Evolutionary conservation across 30 jellyfish, hydroid and myxozoan species (phyloP).

Genomic region (Turritopsis rubra): DNA sequence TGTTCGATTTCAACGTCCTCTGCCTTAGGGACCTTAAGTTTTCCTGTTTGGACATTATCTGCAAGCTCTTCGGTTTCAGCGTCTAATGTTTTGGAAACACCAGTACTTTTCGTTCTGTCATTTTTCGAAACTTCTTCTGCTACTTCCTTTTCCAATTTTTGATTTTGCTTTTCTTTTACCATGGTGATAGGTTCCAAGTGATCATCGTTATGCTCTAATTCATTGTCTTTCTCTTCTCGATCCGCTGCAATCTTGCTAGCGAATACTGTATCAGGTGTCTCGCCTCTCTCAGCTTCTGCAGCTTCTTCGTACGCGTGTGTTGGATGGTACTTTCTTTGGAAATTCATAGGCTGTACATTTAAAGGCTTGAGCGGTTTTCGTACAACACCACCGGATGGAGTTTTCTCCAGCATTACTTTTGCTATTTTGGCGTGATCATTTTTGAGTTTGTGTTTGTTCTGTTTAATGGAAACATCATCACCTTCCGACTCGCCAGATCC

Average conservation of each 20-base stretch:
- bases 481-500: constrained; percentile 38
- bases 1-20: constrained; percentile 73
- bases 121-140: constrained; percentile 20
- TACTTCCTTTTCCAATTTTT: constrained; percentile 12
- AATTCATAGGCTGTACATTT: not conserved
- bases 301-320: constrained; percentile 34
- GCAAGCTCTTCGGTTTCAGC: constrained; percentile 18
- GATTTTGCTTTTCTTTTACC: not conserved
- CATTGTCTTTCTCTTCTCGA: constrained; percentile 31
- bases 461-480: constrained; percentile 14
- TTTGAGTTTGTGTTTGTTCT: not conserved
- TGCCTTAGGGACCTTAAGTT: constrained; percentile 44
- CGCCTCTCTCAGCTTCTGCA: constrained; percentile 29
- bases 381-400: constrained; percentile 3
- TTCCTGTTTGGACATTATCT: constrained; percentile 8
- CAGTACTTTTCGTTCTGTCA: constrained; percentile 12
- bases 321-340: constrained; percentile 15
- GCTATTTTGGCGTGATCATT: not conserved
- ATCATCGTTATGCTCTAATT: constrained; percentile 28
- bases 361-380: not conserved
- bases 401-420: not conserved
- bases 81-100: constrained; percentile 25
- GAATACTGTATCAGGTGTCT: constrained; percentile 33
- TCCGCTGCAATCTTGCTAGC: constrained; percentile 37
- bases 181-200: not conserved